Base-by-base conservation (phyloP, 2,797 vertebrate species). In the Chelidonichthys spinosus region DNA sequence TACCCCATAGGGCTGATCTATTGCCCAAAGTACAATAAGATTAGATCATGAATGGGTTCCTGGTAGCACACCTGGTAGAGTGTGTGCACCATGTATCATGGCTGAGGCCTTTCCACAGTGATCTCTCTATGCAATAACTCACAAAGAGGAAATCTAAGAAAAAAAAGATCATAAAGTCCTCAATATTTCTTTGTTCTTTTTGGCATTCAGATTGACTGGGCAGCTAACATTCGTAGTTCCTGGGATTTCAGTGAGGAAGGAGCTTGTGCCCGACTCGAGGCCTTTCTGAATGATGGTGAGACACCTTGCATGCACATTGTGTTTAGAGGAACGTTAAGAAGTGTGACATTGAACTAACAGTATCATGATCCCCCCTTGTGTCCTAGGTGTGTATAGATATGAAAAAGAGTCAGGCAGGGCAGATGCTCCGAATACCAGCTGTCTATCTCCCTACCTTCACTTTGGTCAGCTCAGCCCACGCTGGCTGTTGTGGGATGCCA, bases 211-310 rank as follows among this genome's bases (percentile, higher is more conserved):
- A 86, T 94, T 65, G 91, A 95, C 83, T 94, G 94, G 94, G 92
- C 94, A 4, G 87, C 79, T 1, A 93, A 93, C 74, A 95, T 95
- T 53, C 80, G 79, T 0, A 84, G 83, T 0, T 90, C 91, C n/a
- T 95, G 94, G 94, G 93, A 95, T 76, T 94, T 95, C 75, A 94
- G 88, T 64, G 94, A 95, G 74, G 90, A 88, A 25, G 94, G 94
- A 42, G 94, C 92, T 35, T 93, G 89, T 15, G 83, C 71, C 3
- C 81, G 49, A 13, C 72, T 94, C 4, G 83, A 90, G 11, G 85
- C 87, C 15, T 95, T 95, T 75, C 88, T 95, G 37, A 70, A 78
- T 18, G 91, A 94, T 78, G 93, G 94, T 94, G 64, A 90, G 85
- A 72, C n/a, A 47, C 4, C 5, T 43, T n/a, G 1, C 3, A 5